Evolutionary conservation across 2,113 vertebrate species (phyloP).

Genomic region (Rhizomys pruinosus): DNA sequence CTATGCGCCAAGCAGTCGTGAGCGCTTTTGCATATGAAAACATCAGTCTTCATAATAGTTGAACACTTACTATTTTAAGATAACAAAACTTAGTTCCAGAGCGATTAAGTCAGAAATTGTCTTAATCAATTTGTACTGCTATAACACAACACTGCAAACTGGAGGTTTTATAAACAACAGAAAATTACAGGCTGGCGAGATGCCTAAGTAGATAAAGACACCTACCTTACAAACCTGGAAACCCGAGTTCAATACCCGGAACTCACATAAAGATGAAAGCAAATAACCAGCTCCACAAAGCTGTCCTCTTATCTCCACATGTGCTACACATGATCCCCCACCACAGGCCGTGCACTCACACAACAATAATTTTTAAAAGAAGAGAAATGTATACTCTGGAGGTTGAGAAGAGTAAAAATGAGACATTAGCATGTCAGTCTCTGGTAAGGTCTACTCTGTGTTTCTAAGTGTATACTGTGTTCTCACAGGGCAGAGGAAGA

Average conservation of each 20-base stretch:
- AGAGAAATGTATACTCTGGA: background rate
- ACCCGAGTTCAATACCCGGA: background rate
- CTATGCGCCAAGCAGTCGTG: background rate
- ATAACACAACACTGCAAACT: background rate
- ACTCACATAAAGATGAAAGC: background rate
- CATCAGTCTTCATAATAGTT: background rate
- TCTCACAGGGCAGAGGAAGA: background rate
- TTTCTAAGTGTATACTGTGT: background rate
- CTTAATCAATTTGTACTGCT: background rate
- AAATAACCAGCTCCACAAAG: background rate
- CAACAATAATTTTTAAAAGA: background rate
- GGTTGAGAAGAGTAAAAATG: background rate
- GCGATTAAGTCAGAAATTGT: background rate
- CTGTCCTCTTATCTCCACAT: background rate
- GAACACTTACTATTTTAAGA: background rate
- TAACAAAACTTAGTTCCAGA: background rate
- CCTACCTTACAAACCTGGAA: background rate
- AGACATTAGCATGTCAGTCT: background rate
- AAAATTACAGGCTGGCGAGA: background rate
- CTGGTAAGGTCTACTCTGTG: background rate
- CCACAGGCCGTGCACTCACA: background rate
- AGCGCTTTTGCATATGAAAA: constrained; percentile 15
- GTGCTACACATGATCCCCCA: too few species aligned
- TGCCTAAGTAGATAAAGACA: background rate
- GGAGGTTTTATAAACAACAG: background rate